phyloP scores from a whole-genome alignment of 2,797 vertebrate species.

The Cirrhinus mrigala region DNA sequence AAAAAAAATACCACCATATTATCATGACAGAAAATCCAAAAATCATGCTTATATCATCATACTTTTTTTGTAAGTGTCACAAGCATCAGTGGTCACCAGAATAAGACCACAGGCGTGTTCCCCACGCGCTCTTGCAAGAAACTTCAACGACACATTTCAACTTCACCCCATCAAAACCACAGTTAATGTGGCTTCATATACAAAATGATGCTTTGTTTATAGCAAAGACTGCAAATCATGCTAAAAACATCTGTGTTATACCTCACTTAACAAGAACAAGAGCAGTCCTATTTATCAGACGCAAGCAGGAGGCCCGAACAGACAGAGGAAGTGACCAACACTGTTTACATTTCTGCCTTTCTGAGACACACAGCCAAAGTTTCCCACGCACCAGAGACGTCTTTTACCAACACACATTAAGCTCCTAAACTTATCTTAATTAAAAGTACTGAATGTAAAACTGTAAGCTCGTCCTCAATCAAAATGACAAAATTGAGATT shows the following conservation, averaged over 20 bases:
- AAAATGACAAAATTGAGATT: background rate
- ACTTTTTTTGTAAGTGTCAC: no score
- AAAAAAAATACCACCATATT: no score
- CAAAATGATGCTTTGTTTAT: constrained; percentile 50
- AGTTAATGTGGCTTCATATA: constrained; percentile 8
- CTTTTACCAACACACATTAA: constrained; percentile 9
- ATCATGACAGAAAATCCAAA: no score
- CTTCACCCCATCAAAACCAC: background rate
- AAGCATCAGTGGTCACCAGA: background rate
- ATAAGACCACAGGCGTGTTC: background rate
- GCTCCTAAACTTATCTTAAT: constrained; percentile 28
- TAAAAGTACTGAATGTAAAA: constrained; percentile 4
- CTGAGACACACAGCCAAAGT: constrained; percentile 51
- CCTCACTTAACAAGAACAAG: constrained; percentile 61
- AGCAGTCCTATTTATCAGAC: constrained; percentile 56
- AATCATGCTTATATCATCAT: no score
- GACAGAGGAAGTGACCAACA: constrained; percentile 59
- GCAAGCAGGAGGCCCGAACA: constrained; percentile 54
- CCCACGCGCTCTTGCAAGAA: background rate
- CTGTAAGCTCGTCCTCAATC: constrained; percentile 3
- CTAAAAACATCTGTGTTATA: constrained; percentile 57
- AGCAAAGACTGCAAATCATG: constrained; percentile 49
- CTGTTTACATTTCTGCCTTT: constrained; percentile 64
- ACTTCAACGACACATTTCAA: background rate
- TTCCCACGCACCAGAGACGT: constrained; percentile 60